Percentiles rank a stretch among this genome's conserved stretches.
phyloP scores from a whole-genome alignment of 2,113 vertebrate genomes.

The Platichthys stellatus region DNA sequence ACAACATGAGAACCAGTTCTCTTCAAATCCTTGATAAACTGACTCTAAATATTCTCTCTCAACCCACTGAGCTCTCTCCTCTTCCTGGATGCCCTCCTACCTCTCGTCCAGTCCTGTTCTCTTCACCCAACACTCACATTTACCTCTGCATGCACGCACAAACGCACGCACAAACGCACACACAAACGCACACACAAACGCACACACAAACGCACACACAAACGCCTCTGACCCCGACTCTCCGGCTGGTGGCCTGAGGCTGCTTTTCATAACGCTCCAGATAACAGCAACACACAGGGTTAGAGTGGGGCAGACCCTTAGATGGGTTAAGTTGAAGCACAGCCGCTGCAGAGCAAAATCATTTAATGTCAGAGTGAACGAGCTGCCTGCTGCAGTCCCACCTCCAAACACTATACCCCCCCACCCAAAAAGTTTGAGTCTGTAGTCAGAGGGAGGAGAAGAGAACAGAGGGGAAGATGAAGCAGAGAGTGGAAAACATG shows the following conservation, averaged over 20 bases:
- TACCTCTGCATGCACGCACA: neutral
- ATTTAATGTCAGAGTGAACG: conserved; percentile 49
- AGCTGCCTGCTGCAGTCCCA: neutral
- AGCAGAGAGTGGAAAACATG: too few species aligned
- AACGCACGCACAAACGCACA: neutral
- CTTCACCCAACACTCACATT: conserved; percentile 1
- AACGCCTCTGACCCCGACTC: neutral
- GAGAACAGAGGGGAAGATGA: too few species aligned
- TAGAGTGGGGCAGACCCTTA: conserved; percentile 64
- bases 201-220: neutral
- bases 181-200: neutral
- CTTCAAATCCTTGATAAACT: too few species aligned
- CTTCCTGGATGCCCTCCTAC: neutral
- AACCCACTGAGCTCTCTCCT: neutral
- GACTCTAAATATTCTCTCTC: neutral
- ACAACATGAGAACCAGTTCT: too few species aligned
- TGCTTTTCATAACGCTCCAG: conserved; percentile 79
- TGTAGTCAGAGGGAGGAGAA: neutral
- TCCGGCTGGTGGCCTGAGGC: conserved; percentile 65
- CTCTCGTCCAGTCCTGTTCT: neutral
- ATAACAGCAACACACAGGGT: conserved; percentile 62
- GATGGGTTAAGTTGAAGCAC: conserved; percentile 46
- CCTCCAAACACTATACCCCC: neutral
- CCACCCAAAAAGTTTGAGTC: neutral
- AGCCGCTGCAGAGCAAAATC: conserved; percentile 53